Base-by-base conservation (phyloP, 2,113 vertebrate species). In the Alectura lathami region DNA sequence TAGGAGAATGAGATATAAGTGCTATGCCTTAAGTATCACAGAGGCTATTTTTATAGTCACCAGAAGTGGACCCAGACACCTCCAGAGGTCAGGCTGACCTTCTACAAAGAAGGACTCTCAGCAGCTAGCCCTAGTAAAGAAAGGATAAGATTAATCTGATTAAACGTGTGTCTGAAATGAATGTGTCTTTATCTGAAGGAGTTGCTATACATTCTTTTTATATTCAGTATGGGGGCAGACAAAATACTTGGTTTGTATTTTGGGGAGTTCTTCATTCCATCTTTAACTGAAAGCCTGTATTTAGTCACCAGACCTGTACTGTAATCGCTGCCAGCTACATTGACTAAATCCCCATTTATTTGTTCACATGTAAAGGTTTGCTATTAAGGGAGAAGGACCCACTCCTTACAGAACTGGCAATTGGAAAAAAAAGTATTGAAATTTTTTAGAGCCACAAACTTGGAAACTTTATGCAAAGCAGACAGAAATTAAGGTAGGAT, bases 221-320 rank as follows among this genome's bases (percentile, higher is more conserved):
- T 59, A 75, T 43, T 64, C 38, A 75, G 11, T 10, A 8, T 22
- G 3, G 9, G 18, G 2, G 4, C 57, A 62, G 64, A 1, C 30
- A 80, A 45, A 1, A 26, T 4, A 8, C 4, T 29, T 43, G 2
- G 6, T 38, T n/a, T 0, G 2, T 9, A 40, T 5, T 43, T 80
- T 68, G 7, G 2, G 8, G 11, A 40, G 11, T 36, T 66, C 20
- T 50, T 57, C 0, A 48, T 88, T 69, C 79, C 17, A 23, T 42
- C 4, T 86, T 74, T 48, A 74, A 23, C 32, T 59, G 3, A 5
- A 82, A 68, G 30, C 11, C 16, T 64, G 5, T 0, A 1, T 64
- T 94, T 72, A n/a, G 4, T 53, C 63, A 69, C 6, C 30, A 66
- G 40, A 7, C 8, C 14, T 72, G 3, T 23, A 45, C 4, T 40